Base-by-base conservation (phyloP, 2,888 invertebrate genomes). In the Drosophila peninsularis region DNA sequence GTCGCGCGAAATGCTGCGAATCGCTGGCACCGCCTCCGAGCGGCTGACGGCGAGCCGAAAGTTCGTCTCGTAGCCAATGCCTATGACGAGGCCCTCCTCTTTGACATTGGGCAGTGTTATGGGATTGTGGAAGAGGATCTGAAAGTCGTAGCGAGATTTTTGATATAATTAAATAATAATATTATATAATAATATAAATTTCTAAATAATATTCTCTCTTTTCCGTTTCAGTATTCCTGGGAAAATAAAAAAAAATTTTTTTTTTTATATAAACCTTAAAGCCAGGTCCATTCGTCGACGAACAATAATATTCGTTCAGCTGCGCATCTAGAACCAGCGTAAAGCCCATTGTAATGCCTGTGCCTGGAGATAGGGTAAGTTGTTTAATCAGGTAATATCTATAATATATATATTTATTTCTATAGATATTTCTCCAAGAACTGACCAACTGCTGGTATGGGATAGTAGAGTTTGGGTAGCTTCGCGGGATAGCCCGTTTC, bases 81-180 rank as follows among this genome's bases (percentile, higher is more conserved):
- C 93, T 55, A 96, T 92, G 0, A 95, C 93, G 53, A 95, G 94
- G 0, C 96, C 96, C 62, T 95, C 94, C 78, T 96, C 95, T 3
- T 95, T 94, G 64, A 96, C 94, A 90, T 95, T 95, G 0, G 97
- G 97, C 0, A 95, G 95, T 89, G 96, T 96, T 0, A 95, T 95
- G 0, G 97, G 96, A 91, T 95, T 96, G 80, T 96, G 96, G n/a
- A 91, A 75, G 3, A 79, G 65, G 0, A 92, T 50, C 91, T 90
- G 7, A 14, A n/a, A 41, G 17, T 30, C 7, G 6, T 30, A 30
- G 30, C 4, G 24, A 24, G 5, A 24, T 5, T 24, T 24, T 24
- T 24, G 0, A 5, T 24, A 24, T 24, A 24, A 3, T 24, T 24
- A 2, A 24, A 24, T 5, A 24, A 24, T 24, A 24, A n/a, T n/a